phyloP scores from a whole-genome alignment of 2,888 invertebrate genomes.

The Embidobia sp. region DNA sequence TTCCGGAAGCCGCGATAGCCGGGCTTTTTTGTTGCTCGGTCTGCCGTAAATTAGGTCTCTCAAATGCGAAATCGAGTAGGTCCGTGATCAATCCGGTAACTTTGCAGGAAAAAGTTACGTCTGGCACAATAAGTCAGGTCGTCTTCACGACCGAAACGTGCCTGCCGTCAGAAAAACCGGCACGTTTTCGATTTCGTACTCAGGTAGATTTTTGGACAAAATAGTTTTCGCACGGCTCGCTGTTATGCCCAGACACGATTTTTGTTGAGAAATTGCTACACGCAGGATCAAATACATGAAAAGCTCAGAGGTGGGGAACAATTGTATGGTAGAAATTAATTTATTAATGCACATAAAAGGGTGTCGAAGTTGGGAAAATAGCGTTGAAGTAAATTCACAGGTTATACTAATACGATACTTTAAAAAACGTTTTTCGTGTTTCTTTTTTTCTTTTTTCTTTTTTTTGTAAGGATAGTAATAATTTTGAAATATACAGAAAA shows the following conservation, averaged over 20 bases:
- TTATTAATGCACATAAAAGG: too few relatives aligned
- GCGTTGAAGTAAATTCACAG: too few relatives aligned
- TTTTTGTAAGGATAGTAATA: too few relatives aligned
- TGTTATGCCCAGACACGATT: constrained; percentile 46
- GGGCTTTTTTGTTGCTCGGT: constrained; percentile 12
- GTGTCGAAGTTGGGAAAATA: too few relatives aligned
- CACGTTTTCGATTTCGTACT: constrained; percentile 17
- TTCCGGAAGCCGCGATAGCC: constrained; percentile 20
- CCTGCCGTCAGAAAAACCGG: constrained; percentile 6
- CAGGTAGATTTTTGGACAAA: constrained; percentile 13
- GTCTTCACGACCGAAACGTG: constrained; percentile 45
- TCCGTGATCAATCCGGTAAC: constrained; percentile 14
- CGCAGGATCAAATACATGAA: too few relatives aligned
- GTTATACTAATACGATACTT: too few relatives aligned
- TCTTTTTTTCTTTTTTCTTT: too few relatives aligned
- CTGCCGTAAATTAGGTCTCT: constrained; percentile 13
- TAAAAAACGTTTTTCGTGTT: too few relatives aligned
- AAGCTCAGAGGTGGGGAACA: too few relatives aligned
- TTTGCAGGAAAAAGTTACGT: constrained; percentile 6
- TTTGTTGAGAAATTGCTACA: too few relatives aligned
- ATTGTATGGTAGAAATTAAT: too few relatives aligned
- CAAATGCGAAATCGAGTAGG: constrained; percentile 31
- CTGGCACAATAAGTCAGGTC: constrained; percentile 31
- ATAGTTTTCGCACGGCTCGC: constrained; percentile 11
- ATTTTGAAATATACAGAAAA: too few relatives aligned